These are phyloP conservation scores for Pachyseris speciosa DNA, from an alignment of 64 coral and sea anemone genomes.

Conservation along the genomic window DNA sequence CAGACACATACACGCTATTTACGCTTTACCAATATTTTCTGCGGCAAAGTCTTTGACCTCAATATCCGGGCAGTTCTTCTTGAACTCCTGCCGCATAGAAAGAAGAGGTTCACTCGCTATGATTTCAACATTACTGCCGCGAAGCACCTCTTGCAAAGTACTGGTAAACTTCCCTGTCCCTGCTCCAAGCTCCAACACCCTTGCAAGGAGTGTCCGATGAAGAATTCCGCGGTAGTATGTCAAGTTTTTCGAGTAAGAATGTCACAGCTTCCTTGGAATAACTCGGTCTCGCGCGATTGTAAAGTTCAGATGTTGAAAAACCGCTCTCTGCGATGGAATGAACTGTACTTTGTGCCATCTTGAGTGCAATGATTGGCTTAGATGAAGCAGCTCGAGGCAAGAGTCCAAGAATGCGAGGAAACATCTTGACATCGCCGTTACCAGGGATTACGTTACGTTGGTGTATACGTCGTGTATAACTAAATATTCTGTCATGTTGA, in stretches of 20 bases:
- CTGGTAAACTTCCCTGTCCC: conserved; percentile 51
- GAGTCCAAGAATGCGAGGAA: too few relatives aligned
- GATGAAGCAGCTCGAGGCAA: too few relatives aligned
- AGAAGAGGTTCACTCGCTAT: conserved; percentile 33
- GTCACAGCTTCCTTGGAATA: conserved; percentile 15
- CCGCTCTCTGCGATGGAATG: neutral
- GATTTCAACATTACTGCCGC: conserved; percentile 4
- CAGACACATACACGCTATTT: neutral
- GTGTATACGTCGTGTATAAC: too few relatives aligned
- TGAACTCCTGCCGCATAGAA: conserved; percentile 21
- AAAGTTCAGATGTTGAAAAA: neutral
- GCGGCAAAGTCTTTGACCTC: conserved; percentile 2
- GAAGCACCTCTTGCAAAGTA: conserved; percentile 14
- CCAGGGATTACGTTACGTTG: too few relatives aligned
- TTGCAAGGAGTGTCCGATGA: neutral
- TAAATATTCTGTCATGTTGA: too few relatives aligned
- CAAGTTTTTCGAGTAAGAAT: conserved; percentile 9
- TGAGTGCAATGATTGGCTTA: too few relatives aligned
- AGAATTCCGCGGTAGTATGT: neutral
- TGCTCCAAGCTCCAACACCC: conserved; percentile 40
- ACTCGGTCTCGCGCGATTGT: neutral
- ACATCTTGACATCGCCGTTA: too few relatives aligned
- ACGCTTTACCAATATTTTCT: conserved; percentile 35
- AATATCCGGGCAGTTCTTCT: neutral
- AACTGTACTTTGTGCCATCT: neutral